Percentiles rank a stretch among this genome's conserved stretches.
These are phyloP conservation scores for Automeris io DNA, from an alignment of 2,888 invertebrate genomes.

Conservation along the genomic window DNA sequence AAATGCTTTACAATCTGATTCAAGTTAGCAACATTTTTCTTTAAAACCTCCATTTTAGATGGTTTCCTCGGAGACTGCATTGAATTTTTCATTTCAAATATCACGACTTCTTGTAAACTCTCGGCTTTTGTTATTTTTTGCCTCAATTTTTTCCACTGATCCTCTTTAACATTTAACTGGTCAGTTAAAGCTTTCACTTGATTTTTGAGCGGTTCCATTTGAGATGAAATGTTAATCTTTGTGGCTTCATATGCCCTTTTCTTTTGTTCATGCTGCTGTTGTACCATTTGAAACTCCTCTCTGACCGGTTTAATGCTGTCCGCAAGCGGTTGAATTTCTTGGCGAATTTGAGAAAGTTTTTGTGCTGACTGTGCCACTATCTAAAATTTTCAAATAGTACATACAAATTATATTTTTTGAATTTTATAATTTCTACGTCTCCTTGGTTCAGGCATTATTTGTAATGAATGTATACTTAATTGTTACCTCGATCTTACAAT, in stretches of 20 bases:
- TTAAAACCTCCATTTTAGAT: conserved; percentile 79
- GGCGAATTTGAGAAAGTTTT: conserved; percentile 62
- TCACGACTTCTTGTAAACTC: conserved; percentile 71
- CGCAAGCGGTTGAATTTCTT: conserved; percentile 65
- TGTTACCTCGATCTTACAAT: no score
- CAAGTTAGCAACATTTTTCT: conserved; percentile 78
- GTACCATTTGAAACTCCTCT: conserved; percentile 79
- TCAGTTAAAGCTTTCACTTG: conserved; percentile 73
- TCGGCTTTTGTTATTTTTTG: conserved; percentile 76
- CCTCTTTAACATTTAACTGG: conserved; percentile 67
- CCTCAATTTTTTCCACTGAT: conserved; percentile 71
- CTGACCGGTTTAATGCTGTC: conserved; percentile 80
- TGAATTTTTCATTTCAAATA: conserved; percentile 69
- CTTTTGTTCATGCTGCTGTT: conserved; percentile 82
- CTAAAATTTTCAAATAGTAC: no score
- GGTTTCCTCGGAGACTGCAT: conserved; percentile 69
- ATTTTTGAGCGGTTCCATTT: conserved; percentile 75
- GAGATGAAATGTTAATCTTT: conserved; percentile 71
- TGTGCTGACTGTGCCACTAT: conserved; percentile 80
- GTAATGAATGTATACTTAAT: no score
- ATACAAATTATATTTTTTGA: not conserved
- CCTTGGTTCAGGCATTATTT: no score
- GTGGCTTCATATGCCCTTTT: conserved; percentile 82
- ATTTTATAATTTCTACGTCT: not conserved
- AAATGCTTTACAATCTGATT: conserved; percentile 72